Percentiles rank a stretch among this genome's conserved stretches.
These are phyloP conservation scores for Cylindroiulus punctatus DNA, from an alignment of 2,888 invertebrate genomes.

Conservation along the genomic window DNA sequence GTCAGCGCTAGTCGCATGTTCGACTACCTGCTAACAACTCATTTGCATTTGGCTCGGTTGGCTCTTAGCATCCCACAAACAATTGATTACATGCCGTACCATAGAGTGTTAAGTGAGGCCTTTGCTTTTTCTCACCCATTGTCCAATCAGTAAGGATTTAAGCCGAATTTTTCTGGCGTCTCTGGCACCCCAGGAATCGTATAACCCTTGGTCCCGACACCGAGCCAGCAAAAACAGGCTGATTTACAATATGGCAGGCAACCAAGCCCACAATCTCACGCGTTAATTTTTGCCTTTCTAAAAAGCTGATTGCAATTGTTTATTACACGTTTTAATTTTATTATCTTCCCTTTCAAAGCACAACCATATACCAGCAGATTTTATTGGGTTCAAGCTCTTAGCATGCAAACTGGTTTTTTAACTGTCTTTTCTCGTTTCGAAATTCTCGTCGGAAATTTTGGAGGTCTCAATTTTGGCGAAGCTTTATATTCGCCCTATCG, in stretches of 20 bases:
- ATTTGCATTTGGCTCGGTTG: slow-evolving; percentile 12
- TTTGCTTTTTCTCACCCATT: slow-evolving; percentile 42
- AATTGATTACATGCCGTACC: slow-evolving; percentile 27
- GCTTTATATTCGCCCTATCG: neutral
- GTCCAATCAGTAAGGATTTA: slow-evolving; percentile 40
- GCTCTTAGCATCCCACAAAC: slow-evolving; percentile 25
- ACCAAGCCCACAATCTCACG: slow-evolving; percentile 21
- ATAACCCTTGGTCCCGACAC: slow-evolving; percentile 41
- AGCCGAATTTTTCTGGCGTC: neutral
- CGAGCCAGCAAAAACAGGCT: neutral
- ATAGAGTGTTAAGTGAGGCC: slow-evolving; percentile 29
- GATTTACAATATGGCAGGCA: slow-evolving; percentile 29
- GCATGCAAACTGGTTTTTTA: slow-evolving; percentile 43
- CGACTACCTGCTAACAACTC: slow-evolving; percentile 45
- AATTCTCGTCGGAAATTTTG: neutral
- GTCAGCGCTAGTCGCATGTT: slow-evolving; percentile 45
- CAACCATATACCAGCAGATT: slow-evolving; percentile 29
- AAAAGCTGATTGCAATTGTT: slow-evolving; percentile 34
- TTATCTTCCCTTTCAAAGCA: slow-evolving; percentile 11
- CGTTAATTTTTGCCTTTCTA: slow-evolving; percentile 25
- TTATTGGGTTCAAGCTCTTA: slow-evolving; percentile 45
- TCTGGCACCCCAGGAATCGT: slow-evolving; percentile 3
- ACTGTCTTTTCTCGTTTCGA: slow-evolving; percentile 8
- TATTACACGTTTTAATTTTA: slow-evolving; percentile 47
- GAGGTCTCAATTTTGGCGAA: slow-evolving; percentile 31